Conservation (phyloP, 1,140 invertebrate genomes). For the Drosophila parabipectinata region DNA sequence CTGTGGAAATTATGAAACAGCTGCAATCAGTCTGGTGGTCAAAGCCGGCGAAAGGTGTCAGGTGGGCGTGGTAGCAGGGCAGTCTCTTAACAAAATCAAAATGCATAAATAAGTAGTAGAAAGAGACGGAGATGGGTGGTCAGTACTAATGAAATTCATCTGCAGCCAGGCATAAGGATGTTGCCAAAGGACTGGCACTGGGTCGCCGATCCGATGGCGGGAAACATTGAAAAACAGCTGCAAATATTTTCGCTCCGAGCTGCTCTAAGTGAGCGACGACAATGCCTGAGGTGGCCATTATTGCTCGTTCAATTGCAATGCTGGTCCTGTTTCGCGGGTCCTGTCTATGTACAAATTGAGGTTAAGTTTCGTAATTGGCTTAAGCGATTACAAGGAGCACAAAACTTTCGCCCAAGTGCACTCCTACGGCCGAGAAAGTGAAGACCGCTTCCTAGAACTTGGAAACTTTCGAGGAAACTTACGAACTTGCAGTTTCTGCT, state of each 20-base stretch:
- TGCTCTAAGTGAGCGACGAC: conserved; percentile 64
- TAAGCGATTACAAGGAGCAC: conserved; percentile 72
- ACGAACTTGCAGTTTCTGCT: conserved; percentile 3
- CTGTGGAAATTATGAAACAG: conserved; percentile 46
- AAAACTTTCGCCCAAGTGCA: conserved; percentile 44
- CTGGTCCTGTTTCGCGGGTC: background rate
- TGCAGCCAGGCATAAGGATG: conserved; percentile 55
- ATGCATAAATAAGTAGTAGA: conserved; percentile 66
- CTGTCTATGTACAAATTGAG: conserved; percentile 55
- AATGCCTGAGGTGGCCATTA: conserved; percentile 18
- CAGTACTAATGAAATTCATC: conserved; percentile 58
- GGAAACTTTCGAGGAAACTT: conserved; percentile 39
- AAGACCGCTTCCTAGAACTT: conserved; percentile 26
- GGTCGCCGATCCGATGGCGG: conserved; percentile 16
- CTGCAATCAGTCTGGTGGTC: conserved; percentile 40
- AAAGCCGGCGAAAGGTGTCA: conserved; percentile 50
- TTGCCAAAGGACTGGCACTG: background rate
- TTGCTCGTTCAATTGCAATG: conserved; percentile 24
- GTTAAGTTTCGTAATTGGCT: conserved; percentile 79
- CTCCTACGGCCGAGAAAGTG: background rate
- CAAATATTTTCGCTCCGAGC: conserved; percentile 44
- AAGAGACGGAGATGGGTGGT: background rate
- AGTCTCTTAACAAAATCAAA: conserved; percentile 65
- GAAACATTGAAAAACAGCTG: conserved; percentile 18
- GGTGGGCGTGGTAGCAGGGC: conserved; percentile 7